A percentile compares a stretch with the other conserved stretches of the same genome.
Conservation (phyloP, 2,113 vertebrate genomes). For the Hypomesus transpacificus region DNA sequence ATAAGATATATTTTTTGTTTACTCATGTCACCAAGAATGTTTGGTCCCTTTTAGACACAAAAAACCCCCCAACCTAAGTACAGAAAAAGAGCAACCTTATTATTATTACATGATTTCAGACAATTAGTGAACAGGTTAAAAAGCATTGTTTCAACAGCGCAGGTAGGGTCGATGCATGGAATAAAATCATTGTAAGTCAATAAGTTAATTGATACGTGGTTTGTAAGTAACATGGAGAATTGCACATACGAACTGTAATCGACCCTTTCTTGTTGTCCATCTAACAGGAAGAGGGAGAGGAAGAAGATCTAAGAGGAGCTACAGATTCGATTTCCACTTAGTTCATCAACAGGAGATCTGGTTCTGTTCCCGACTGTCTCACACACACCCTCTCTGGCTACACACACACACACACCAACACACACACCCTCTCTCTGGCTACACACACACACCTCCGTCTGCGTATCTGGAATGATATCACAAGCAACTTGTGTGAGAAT, state of each 20-base stretch:
- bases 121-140: neutral
- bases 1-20: slow-evolving; percentile 46
- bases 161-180: slow-evolving; percentile 28
- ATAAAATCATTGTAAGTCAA: slow-evolving; percentile 12
- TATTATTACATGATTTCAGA: neutral
- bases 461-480: no score
- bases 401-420: neutral
- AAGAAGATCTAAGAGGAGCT: no score
- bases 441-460: no score
- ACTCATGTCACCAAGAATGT: slow-evolving; percentile 22
- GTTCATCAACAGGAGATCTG: no score
- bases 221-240: no score
- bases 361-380: no score
- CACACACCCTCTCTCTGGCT: neutral
- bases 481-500: no score
- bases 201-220: neutral
- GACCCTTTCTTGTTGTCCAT: no score
- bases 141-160: neutral
- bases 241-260: no score
- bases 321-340: no score
- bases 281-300: no score
- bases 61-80: slow-evolving; percentile 46
- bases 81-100: slow-evolving; percentile 21
- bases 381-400: neutral
- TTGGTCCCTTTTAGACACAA: slow-evolving; percentile 33